phyloP scores from a whole-genome alignment of 2,113 vertebrate genomes.

The Paralichthys olivaceus region DNA sequence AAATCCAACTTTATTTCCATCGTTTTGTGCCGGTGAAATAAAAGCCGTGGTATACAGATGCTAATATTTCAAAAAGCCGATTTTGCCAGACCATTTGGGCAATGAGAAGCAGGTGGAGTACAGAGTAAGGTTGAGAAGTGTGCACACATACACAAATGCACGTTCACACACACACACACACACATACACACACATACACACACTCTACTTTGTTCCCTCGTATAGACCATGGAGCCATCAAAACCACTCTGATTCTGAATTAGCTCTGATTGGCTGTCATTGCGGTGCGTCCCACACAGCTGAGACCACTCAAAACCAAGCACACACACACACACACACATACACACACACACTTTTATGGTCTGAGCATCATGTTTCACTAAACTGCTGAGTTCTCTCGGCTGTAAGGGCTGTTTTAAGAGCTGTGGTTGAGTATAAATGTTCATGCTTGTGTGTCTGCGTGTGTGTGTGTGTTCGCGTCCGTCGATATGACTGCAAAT shows the following conservation, averaged over 20 bases:
- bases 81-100: conserved; percentile 70
- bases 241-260: conserved; percentile 84
- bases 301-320: conserved; percentile 78
- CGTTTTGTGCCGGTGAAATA: conserved; percentile 33
- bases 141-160: conserved; percentile 35
- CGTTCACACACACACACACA: conserved; percentile 36
- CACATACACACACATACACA: conserved; percentile 33
- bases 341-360: conserved; percentile 55
- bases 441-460: conserved; percentile 27
- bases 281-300: conserved; percentile 78
- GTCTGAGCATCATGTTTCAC: conserved; percentile 75
- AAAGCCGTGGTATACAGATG: conserved; percentile 61
- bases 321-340: conserved; percentile 48
- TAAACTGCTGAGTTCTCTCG: conserved; percentile 74
- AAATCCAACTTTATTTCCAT: conserved; percentile 29
- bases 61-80: conserved; percentile 62
- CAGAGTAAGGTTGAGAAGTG: conserved; percentile 67
- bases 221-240: conserved; percentile 77
- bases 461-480: conserved; percentile 37
- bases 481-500: conserved; percentile 35
- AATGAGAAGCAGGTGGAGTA: conserved; percentile 80
- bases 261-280: conserved; percentile 84
- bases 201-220: conserved; percentile 70
- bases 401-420: conserved; percentile 71
- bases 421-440: conserved; percentile 61